Percentiles rank a stretch among this genome's conserved stretches.
These are phyloP conservation scores for Hetaerina titia DNA, from an alignment of 2,888 invertebrate genomes.

Conservation along the genomic window DNA sequence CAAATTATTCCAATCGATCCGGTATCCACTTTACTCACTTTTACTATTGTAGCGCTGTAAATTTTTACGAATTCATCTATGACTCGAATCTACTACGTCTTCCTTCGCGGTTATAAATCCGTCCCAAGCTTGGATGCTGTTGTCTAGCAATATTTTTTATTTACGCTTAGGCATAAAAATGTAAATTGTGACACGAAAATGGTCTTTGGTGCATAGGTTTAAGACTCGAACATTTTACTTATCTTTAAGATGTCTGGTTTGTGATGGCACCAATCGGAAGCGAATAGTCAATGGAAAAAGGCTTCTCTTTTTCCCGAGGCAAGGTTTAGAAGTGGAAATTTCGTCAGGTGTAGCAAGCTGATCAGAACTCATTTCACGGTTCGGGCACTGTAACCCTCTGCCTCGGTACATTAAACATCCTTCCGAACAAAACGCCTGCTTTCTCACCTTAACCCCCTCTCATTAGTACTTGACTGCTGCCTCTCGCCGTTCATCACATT, in stretches of 20 bases:
- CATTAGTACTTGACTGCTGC: not conserved
- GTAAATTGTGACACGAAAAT: too few species aligned
- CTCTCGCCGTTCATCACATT: not conserved
- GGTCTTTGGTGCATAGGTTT: too few species aligned
- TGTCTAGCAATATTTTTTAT: too few species aligned
- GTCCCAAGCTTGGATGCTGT: too few species aligned
- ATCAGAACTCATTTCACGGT: constrained; percentile 17
- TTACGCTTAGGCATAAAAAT: too few species aligned
- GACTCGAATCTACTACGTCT: too few species aligned
- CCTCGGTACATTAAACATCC: constrained; percentile 16
- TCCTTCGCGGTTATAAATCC: too few species aligned
- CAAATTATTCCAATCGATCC: too few species aligned
- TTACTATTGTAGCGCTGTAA: too few species aligned
- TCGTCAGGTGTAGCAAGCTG: not conserved
- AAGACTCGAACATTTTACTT: not conserved
- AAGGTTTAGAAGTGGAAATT: not conserved
- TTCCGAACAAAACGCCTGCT: not conserved
- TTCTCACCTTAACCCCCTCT: not conserved
- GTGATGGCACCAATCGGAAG: not conserved
- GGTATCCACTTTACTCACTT: too few species aligned
- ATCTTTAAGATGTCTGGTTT: not conserved
- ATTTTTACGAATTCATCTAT: too few species aligned
- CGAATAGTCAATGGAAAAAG: not conserved
- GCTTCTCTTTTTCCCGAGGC: not conserved
- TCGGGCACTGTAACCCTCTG: not conserved